Conservation (phyloP, 2,113 vertebrate genomes). For the Tyto alba region DNA sequence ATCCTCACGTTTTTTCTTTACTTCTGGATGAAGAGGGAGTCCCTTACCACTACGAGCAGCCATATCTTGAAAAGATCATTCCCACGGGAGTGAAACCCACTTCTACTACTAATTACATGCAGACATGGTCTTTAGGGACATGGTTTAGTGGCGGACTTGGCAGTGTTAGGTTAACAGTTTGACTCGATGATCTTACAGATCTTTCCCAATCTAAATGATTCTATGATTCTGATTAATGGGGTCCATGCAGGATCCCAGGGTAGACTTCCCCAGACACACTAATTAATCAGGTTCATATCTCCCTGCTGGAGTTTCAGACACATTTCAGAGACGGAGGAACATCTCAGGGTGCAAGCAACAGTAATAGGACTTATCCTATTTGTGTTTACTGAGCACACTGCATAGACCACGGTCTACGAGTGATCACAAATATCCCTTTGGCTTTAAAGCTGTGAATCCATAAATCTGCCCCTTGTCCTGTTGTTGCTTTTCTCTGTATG, state of each 20-base stretch:
- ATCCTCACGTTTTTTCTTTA: background rate
- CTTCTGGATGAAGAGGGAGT: background rate
- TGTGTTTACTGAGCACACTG: background rate
- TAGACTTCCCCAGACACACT: background rate
- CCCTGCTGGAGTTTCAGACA: background rate
- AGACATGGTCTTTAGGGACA: background rate
- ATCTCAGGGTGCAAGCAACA: background rate
- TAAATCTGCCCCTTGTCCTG: background rate
- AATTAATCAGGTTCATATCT: background rate
- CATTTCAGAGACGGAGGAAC: background rate
- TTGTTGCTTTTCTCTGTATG: background rate
- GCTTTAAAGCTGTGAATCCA: background rate
- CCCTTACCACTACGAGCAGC: background rate
- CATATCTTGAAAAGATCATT: background rate
- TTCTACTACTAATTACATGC: rapidly evolving
- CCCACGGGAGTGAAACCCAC: background rate
- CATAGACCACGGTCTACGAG: rapidly evolving
- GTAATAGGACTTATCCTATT: rapidly evolving
- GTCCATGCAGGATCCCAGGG: background rate
- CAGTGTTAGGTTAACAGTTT: background rate
- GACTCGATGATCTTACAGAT: no score
- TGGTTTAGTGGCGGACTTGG: background rate
- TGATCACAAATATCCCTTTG: background rate
- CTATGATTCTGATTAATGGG: background rate
- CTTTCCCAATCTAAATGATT: no score